Evolutionary conservation across 2,888 invertebrate species (phyloP), one percentile per base, ranked within the genome.

Genomic region (Elgonia sp.): DNA sequence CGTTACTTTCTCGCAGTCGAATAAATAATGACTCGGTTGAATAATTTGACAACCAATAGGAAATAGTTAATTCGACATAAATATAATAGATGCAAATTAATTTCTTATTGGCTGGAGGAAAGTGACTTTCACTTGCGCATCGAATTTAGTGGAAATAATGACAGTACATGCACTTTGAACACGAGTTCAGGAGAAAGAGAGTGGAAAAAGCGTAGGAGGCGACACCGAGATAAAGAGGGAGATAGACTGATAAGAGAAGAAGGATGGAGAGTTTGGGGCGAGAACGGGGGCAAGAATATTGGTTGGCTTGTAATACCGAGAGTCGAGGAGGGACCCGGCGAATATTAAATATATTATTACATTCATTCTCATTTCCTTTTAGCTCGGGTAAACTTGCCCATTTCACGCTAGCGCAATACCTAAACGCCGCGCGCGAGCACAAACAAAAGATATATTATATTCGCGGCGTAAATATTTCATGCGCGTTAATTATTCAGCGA

Each of bases 301-400:
- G 94, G 94, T 94, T 93, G 93, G 93, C 93, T 93, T 93, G 93
- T 94, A 94, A 93, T 94, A 93, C 93, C 92, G 92, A 92, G 93
- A 93, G 93, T 92, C 91, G 91, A 92, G 92, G 92, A 92, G 92
- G 92, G 92, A 92, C 91, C 92, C 91, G 91, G 92, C 93, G 94
- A 94, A 94, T 94, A 94, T 94, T 94, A 94, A 94, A 94, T 94
- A 94, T 94, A 94, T 94, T 93, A 94, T 94, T 94, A 93, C 94
- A 94, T 94, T 93, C 93, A 94, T 94, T 94, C 93, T 93, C 94
- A 93, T 94, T 94, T 94, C 93, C 93, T 92, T 92, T 93, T 92
- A 92, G 91, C 91, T 90, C 89, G 90, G 89, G 90, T 86, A 89
- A 91, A 86, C 90, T 91, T 88, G 84, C 89, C 87, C 89, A 84